Percentiles rank a stretch among this genome's conserved stretches.
phyloP scores from a whole-genome alignment of 2,888 invertebrate genomes.

The Archips crataeganus region DNA sequence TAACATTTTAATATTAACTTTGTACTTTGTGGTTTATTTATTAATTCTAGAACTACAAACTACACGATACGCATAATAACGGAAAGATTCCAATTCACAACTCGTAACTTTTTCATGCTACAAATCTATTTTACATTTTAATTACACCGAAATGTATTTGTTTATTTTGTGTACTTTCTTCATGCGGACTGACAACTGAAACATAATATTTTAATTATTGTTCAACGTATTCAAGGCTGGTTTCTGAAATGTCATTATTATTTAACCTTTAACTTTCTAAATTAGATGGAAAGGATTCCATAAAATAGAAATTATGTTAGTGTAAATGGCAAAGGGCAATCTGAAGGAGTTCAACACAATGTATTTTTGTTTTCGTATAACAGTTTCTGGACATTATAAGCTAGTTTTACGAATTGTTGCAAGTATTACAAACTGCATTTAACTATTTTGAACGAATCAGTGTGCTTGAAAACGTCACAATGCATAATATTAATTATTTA shows the following conservation, averaged over 20 bases:
- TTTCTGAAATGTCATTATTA: conserved; percentile 14
- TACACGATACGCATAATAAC: no score
- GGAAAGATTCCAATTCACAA: no score
- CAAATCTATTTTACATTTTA: not conserved
- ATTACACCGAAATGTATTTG: not conserved
- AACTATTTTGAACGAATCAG: no score
- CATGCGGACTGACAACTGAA: not conserved
- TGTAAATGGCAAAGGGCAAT: not conserved
- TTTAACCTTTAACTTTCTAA: conserved; percentile 8
- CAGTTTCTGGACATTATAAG: not conserved
- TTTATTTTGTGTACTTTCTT: not conserved
- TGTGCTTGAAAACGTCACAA: no score
- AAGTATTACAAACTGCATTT: no score
- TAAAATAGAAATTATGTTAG: conserved; percentile 3
- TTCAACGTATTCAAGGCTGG: not conserved
- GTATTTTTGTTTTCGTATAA: not conserved
- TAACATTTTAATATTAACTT: not conserved
- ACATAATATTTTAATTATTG: conserved; percentile 21
- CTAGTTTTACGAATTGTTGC: no score
- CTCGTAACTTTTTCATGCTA: not conserved
- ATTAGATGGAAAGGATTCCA: not conserved
- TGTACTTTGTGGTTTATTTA: no score
- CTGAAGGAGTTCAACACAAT: not conserved
- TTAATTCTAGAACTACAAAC: no score
- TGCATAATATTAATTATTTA: no score